Evolutionary conservation across 30 jellyfish, hydroid and myxozoan species (phyloP).

Genomic region (Aurelia aurita): DNA sequence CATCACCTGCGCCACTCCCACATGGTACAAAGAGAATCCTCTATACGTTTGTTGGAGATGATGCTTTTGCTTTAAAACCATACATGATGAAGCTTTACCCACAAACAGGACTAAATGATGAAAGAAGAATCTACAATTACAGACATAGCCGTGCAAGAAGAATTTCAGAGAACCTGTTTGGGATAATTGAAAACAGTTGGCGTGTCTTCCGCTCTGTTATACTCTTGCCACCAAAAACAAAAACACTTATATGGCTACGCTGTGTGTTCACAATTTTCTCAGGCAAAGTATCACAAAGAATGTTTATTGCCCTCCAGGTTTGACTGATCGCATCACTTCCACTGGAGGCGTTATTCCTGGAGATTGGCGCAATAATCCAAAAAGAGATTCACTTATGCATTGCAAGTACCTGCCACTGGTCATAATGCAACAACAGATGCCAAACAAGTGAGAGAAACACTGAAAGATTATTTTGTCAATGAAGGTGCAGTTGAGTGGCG

Average conservation of each 20-base stretch:
- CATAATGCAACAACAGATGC: constrained; percentile 6
- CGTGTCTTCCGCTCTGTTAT: no score
- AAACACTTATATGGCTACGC: not conserved
- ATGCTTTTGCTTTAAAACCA: no score
- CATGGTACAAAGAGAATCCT: no score
- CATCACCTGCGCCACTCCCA: no score
- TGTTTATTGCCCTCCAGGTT: not conserved
- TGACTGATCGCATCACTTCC: not conserved
- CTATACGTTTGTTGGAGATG: no score
- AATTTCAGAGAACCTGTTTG: no score
- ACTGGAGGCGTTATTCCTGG: not conserved
- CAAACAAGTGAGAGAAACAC: not conserved
- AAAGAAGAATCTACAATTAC: no score
- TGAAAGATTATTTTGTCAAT: not conserved
- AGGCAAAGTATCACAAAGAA: not conserved
- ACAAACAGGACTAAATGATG: no score
- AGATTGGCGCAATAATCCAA: not conserved
- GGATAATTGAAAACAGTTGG: no score
- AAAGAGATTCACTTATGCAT: not conserved
- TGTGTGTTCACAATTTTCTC: not conserved
- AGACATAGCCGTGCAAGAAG: no score
- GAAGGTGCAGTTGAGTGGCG: constrained; percentile 27
- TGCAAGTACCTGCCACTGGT: not conserved
- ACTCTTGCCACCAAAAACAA: no score
- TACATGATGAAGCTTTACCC: no score